These are phyloP conservation scores for Propithecus deckenii DNA, from an alignment of 2,797 vertebrate genomes.

Conservation along the genomic window DNA sequence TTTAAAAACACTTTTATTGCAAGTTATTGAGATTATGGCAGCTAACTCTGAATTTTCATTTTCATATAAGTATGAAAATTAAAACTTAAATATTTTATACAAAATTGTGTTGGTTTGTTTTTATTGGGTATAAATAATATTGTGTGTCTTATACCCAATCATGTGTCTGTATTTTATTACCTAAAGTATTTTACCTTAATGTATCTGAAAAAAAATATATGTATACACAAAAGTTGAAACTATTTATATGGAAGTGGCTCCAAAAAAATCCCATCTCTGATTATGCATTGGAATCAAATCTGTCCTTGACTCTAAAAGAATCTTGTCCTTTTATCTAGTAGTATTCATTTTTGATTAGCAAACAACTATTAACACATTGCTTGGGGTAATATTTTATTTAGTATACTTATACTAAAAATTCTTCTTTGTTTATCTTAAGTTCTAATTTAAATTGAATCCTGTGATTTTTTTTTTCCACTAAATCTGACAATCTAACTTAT, in stretches of 20 bases:
- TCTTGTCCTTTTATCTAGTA: background rate
- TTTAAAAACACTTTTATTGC: constrained; percentile 44
- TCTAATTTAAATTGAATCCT: background rate
- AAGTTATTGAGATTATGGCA: constrained; percentile 13
- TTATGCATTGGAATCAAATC: background rate
- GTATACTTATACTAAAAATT: background rate
- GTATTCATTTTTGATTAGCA: background rate
- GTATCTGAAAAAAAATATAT: background rate
- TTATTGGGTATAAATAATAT: background rate
- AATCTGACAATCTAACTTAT: background rate
- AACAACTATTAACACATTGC: background rate
- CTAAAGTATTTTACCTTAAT: background rate
- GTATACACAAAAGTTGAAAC: background rate
- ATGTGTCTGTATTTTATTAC: background rate
- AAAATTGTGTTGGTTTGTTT: background rate
- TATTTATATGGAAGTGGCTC: background rate
- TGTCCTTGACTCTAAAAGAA: background rate
- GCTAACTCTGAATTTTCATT: constrained; percentile 20
- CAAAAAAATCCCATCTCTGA: background rate
- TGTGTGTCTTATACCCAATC: background rate
- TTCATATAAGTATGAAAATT: background rate
- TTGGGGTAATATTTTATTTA: no score
- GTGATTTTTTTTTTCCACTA: background rate
- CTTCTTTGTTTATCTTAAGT: background rate
- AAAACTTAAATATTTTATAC: background rate